Conservation (phyloP, 1,140 invertebrate species). For the Sycobia sp. region DNA sequence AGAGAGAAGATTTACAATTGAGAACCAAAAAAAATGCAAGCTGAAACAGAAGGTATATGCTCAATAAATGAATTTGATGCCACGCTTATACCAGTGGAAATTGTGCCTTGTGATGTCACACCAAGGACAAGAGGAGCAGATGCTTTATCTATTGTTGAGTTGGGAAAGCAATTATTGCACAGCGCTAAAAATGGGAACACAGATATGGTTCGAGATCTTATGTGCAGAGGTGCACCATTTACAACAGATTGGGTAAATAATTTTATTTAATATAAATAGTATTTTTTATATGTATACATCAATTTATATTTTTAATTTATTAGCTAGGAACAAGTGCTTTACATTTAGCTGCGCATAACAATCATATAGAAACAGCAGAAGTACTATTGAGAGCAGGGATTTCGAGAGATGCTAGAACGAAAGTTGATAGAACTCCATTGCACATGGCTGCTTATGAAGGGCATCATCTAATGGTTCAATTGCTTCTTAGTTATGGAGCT, state of each 20-base stretch:
- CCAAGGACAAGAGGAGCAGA: conserved; percentile 42
- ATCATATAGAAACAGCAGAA: conserved; percentile 81
- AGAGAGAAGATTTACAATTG: conserved; percentile 34
- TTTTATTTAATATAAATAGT: conserved; percentile 2
- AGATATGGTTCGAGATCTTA: conserved; percentile 76
- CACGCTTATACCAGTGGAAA: conserved; percentile 55
- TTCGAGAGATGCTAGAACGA: conserved; percentile 85
- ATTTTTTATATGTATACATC: neutral
- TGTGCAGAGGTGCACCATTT: conserved; percentile 87
- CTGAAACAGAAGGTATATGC: conserved; percentile 49
- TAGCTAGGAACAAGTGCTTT: conserved; percentile 88
- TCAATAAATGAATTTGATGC: conserved; percentile 51
- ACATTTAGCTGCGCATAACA: conserved; percentile 84
- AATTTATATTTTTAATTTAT: conserved; percentile 21
- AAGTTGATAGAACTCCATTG: conserved; percentile 89
- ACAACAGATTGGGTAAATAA: conserved; percentile 85
- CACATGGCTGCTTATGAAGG: conserved; percentile 88
- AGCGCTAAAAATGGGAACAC: conserved; percentile 80
- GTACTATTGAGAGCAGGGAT: conserved; percentile 84
- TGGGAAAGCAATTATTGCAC: conserved; percentile 82
- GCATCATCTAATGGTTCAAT: conserved; percentile 75
- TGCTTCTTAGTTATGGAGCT: conserved; percentile 78
- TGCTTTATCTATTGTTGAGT: conserved; percentile 67
- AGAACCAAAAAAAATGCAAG: conserved; percentile 50
- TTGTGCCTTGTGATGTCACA: conserved; percentile 50